phyloP scores from a whole-genome alignment of 2,797 vertebrate genomes.

The Numenius phaeopus region DNA sequence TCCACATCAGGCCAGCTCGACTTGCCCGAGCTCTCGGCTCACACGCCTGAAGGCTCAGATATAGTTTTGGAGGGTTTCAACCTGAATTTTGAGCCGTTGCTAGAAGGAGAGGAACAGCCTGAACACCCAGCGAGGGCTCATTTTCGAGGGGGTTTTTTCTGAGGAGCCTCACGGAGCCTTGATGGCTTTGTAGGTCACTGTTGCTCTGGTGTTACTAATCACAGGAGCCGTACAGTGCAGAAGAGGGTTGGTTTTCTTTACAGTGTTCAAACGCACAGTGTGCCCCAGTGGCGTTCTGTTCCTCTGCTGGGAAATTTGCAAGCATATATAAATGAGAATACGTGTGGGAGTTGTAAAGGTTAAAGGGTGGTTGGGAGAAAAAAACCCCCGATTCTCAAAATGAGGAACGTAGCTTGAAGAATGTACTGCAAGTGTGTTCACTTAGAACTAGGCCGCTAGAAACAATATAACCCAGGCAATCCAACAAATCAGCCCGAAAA shows the following conservation, averaged over 20 bases:
- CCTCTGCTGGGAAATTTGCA: neutral
- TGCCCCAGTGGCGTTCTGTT: neutral
- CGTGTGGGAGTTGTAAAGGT: neutral
- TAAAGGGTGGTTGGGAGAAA: neutral
- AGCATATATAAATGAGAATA: accelerated
- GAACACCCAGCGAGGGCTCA: accelerated
- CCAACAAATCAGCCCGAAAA: neutral
- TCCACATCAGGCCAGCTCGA: accelerated
- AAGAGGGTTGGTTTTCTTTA: neutral
- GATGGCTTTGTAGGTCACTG: accelerated
- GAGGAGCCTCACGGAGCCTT: neutral
- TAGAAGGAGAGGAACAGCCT: neutral
- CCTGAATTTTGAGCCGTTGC: neutral
- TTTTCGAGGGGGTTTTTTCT: neutral
- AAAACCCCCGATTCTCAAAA: neutral
- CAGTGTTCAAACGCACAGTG: accelerated
- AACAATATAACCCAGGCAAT: neutral
- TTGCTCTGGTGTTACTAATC: neutral
- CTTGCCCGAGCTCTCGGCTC: neutral
- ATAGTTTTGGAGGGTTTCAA: accelerated
- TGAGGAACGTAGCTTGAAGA: neutral
- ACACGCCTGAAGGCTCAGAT: accelerated
- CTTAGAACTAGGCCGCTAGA: neutral
- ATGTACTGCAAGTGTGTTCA: neutral
- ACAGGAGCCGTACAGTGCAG: neutral